These are phyloP conservation scores for Babylonia areolata DNA, from an alignment of 1,140 invertebrate species.

Conservation along the genomic window DNA sequence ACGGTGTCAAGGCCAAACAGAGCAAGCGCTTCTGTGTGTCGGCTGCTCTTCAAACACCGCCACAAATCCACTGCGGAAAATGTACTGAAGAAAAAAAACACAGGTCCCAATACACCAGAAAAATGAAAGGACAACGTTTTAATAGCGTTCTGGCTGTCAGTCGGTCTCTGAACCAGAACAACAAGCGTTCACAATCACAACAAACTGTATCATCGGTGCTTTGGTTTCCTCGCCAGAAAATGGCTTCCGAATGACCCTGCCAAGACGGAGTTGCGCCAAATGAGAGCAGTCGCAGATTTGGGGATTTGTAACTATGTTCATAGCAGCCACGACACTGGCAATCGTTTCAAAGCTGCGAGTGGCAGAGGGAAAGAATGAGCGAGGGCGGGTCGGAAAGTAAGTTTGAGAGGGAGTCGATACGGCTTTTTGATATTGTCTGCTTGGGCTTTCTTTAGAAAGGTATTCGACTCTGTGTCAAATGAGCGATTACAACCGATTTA, in stretches of 20 bases:
- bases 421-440: too few relatives aligned
- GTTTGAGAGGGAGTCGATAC: too few relatives aligned
- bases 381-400: too few relatives aligned
- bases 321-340: background rate
- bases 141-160: background rate
- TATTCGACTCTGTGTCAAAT: too few relatives aligned
- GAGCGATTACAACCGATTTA: too few relatives aligned
- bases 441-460: too few relatives aligned
- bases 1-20: background rate
- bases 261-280: constrained; percentile 2
- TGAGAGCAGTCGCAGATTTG: background rate
- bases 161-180: background rate
- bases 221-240: background rate
- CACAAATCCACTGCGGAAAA: background rate
- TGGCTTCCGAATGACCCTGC: constrained; percentile 4
- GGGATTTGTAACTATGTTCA: background rate
- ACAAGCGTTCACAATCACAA: background rate
- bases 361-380: too few relatives aligned
- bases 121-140: background rate
- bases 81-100: background rate
- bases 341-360: too few relatives aligned
- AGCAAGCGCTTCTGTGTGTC: background rate
- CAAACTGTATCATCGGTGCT: background rate
- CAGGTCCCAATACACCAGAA: background rate
- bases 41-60: background rate